phyloP scores from a whole-genome alignment of 2,888 invertebrate species.

The Amphimallon solstitiale region DNA sequence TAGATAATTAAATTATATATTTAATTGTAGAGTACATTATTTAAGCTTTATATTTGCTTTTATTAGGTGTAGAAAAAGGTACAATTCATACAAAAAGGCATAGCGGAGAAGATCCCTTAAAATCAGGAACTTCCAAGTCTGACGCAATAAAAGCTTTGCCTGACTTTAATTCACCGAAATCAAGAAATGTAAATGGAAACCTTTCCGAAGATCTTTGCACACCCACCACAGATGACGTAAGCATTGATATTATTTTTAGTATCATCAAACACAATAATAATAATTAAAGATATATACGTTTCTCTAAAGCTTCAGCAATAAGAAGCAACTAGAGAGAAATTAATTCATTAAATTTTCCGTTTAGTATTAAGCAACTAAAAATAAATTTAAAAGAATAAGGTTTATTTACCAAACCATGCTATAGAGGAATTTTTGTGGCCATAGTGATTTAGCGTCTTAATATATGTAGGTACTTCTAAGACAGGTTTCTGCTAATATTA shows the following conservation, averaged over 20 bases:
- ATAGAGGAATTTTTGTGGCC: too few relatives aligned
- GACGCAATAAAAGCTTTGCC: slow-evolving; percentile 70
- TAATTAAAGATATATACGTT: too few relatives aligned
- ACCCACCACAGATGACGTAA: slow-evolving; percentile 61
- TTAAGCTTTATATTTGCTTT: slow-evolving; percentile 22
- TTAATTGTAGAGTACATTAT: background rate
- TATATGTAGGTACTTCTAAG: too few relatives aligned
- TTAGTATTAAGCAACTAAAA: too few relatives aligned
- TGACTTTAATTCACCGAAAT: slow-evolving; percentile 68
- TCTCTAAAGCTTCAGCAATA: too few relatives aligned
- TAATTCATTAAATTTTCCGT: too few relatives aligned
- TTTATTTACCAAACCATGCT: too few relatives aligned
- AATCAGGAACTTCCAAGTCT: slow-evolving; percentile 75
- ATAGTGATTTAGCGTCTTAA: too few relatives aligned
- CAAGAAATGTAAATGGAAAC: slow-evolving; percentile 52
- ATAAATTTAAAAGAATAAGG: too few relatives aligned
- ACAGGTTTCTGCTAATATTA: too few relatives aligned
- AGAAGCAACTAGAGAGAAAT: too few relatives aligned
- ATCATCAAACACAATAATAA: slow-evolving; percentile 4
- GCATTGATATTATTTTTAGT: slow-evolving; percentile 6
- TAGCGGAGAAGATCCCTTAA: slow-evolving; percentile 88
- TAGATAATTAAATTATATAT: slow-evolving; percentile 8
- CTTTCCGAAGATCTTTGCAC: slow-evolving; percentile 64
- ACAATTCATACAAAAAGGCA: slow-evolving; percentile 97
- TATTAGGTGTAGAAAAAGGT: slow-evolving; percentile 83